Base-by-base conservation (phyloP, 2,888 invertebrate species). In the Xestia rhomboidea region DNA sequence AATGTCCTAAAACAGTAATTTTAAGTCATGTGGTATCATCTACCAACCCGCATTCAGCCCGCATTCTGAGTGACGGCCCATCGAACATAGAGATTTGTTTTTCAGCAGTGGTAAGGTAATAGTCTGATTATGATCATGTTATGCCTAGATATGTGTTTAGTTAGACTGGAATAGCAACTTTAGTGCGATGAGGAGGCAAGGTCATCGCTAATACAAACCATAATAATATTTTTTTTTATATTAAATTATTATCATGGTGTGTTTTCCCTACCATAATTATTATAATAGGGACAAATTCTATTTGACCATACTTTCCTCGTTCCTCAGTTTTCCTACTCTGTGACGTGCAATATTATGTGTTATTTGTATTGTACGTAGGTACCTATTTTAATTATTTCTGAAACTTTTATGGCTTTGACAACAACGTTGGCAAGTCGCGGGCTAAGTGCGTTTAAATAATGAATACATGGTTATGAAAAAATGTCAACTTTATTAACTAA, bases 401-500 rank as follows among this genome's bases (percentile, higher is more conserved):
- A 21, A 24, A 27, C 8, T 38, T 60, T 60, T 15, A 24, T 21
- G n/a, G 7, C 11, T 38, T 21, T 21, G 5, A 34, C 4, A 38
- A 15, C 11, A 27, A 30, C 27, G 24, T 73, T 11, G 0, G 3
- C 4, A 11, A 79, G 10, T 24, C 30, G 13, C 2, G 27, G 1
- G 2, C 24, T 54, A 51, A 21, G 15, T 7, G 15, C 21, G 3
- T 10, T 34, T 38, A 72, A 79, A 66, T 81, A 88, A 83, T 67
- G 81, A 91, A 88, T 88, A 71, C 76, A 82, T 24, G 34, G 24
- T 73, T 81, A 79, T 84, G 83, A 89, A 90, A 90, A 90, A 90
- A 92, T 90, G 89, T 90, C 91, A 93, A 91, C 91, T 95, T 95
- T 95, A 95, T 91, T 94, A 89, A 90, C 87, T 93, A 93, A 89